Conservation (phyloP, 2,113 vertebrate genomes). For the Maccullochella peelii region DNA sequence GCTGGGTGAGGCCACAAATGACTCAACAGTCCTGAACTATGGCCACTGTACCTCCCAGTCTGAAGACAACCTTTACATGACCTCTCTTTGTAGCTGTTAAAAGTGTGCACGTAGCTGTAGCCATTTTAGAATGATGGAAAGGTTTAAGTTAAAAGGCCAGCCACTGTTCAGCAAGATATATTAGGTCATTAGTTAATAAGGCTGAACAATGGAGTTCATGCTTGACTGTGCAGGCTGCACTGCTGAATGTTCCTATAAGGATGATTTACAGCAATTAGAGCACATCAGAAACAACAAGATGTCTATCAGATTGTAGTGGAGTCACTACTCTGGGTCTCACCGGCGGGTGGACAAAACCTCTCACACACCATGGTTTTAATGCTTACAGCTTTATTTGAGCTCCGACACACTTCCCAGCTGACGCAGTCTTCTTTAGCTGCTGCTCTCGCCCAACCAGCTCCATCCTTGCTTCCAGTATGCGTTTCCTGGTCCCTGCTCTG, state of each 20-base stretch:
- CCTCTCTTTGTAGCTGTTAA: neutral
- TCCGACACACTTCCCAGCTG: no score
- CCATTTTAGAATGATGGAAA: constrained; percentile 41
- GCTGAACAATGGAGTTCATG: constrained; percentile 4
- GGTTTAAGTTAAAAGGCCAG: constrained; percentile 26
- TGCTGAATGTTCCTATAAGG: constrained; percentile 5
- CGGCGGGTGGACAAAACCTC: no score
- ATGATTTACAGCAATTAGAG: constrained; percentile 5
- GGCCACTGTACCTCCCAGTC: neutral
- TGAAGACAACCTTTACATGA: constrained; percentile 22
- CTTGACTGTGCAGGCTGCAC: constrained; percentile 3
- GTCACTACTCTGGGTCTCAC: no score
- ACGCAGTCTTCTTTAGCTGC: no score
- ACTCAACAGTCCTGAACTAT: neutral
- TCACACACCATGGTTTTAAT: no score
- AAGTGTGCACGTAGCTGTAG: neutral
- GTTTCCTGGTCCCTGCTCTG: no score
- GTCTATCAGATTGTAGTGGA: no score
- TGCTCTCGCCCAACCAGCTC: no score
- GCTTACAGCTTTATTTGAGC: no score
- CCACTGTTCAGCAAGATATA: constrained; percentile 8
- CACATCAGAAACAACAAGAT: neutral
- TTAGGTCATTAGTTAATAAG: constrained; percentile 61
- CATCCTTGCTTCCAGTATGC: no score
- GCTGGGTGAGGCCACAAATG: neutral